Evolutionary conservation across 2,797 vertebrate genomes (phyloP), one percentile per base, ranked within the genome.

Genomic region (Prionace glauca): DNA sequence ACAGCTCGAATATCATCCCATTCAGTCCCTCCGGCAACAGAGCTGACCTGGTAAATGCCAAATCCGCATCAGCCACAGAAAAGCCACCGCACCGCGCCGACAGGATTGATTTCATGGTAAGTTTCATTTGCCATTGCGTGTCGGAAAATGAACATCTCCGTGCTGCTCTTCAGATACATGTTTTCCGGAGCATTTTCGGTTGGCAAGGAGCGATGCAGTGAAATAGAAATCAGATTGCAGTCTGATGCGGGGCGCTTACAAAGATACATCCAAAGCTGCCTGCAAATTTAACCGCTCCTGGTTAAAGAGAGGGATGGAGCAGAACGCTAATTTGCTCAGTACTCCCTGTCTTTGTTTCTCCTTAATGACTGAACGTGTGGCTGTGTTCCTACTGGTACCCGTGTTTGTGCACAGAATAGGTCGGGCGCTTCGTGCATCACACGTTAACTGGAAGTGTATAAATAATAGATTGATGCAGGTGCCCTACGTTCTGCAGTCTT

Each of bases 391-490:
- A 26, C 32, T 62, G 50, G 41, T 84, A 84, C 81, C 81, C 45
- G 81, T 45, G 81, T 84, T 22, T 84, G 88, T 91, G 88, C 5
- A 11, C 56, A 22, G 65, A 67, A 69, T 69, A 29, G 90, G 62
- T 92, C 18, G n/a, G 24, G n/a, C 41, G 45, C 20, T 81, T n/a
- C 65, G 90, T 67, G 90, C 20, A 92, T 41, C 20, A 26, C 8
- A 92, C 93, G 5, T 16, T 26, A 50, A 94, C 69, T 94, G 69
- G 69, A 50, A 29, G 11, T 74, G 71, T 26, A 94, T 94, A 32
- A 94, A 94, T 94, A 94, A 94, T 94, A 50, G 12, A 94, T 94
- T 50, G 29, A 94, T 69, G 20, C 93, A 94, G 93, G 67, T 69
- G 92, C 69, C 29, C 69, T 24, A 22, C 24, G 90, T 69, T 69